phyloP scores from a whole-genome alignment of 2,797 vertebrate species.

The Aythya fuligula region DNA sequence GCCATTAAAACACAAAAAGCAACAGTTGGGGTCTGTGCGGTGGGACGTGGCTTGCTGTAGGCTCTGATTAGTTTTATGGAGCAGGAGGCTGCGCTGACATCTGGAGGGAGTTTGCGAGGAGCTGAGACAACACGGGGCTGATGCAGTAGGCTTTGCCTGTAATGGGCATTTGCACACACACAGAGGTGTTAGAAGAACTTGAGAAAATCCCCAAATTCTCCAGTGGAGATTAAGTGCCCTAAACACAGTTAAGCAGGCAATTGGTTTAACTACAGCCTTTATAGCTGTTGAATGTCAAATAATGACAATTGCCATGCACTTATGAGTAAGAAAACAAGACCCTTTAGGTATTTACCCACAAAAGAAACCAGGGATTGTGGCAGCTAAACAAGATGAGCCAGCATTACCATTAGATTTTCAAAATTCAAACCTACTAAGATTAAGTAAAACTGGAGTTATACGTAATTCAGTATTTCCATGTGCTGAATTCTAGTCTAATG shows the following conservation, averaged over 20 bases:
- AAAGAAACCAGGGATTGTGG: not conserved
- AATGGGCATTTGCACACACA: not conserved
- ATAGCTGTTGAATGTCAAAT: not conserved
- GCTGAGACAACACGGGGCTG: not conserved
- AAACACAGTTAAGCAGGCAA: conserved; percentile 19
- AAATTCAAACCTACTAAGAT: not conserved
- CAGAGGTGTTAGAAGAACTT: conserved; percentile 8
- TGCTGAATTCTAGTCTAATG: not conserved
- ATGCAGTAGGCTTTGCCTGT: not conserved
- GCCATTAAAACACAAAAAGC: conserved; percentile 25
- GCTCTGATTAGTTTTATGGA: conserved; percentile 49
- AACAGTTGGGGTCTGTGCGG: not conserved
- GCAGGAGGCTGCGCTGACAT: conserved; percentile 26
- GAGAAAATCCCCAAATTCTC: conserved; percentile 7
- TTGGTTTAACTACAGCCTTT: not conserved
- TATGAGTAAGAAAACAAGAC: not conserved
- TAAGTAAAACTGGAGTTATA: not conserved
- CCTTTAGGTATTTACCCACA: not conserved
- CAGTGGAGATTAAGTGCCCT: conserved; percentile 1
- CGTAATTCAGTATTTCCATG: not conserved
- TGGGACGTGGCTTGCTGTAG: not conserved
- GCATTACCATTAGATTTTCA: not conserved
- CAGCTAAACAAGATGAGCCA: not conserved
- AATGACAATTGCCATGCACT: not conserved
- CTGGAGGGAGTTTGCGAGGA: conserved; percentile 39